Base-by-base conservation (phyloP, 2,888 invertebrate species). In the Drosophila diplacantha region DNA sequence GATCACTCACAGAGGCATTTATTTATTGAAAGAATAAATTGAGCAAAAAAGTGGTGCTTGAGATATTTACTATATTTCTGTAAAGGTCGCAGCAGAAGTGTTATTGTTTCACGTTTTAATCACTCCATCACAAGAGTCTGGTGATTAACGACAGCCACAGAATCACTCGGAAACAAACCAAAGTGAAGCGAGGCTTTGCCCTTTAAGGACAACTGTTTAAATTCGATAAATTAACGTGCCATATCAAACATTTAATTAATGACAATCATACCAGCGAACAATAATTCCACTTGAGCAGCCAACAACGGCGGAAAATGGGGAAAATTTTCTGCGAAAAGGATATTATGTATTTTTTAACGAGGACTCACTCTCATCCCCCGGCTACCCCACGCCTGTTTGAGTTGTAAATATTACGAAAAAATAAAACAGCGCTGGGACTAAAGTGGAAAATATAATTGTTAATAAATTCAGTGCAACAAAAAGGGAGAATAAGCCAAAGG, bases 161-260 rank as follows among this genome's bases (percentile, higher is more conserved):
- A 47, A 65, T 60, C 63, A 62, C 76, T 14, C 22, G 16, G 32
- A 4, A 8, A 14, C 29, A 29, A 37, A 16, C 14, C 20, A 20
- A 50, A 16, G 11, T 34, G 11, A 26, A 29, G 14, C 31, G 12
- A n/a, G 16, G 24, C 41, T 60, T 35, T 38, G 39, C 14, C 37
- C 24, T 50, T 61, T 35, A 60, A 60, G 41, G 12, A 44, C 32
- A 43, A 49, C 49, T 31, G 41, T 49, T 49, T 62, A 62, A 60
- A 49, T 62, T 49, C 50, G 41, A 61, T 61, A 41, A 43, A 61
- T 62, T 37, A 44, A 38, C 26, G 22, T 44, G 51, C 35, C 51
- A 38, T 38, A 37, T 62, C 49, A 58, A 65, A 32, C 64, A 43
- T 81, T 77, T 72, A 79, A 75, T 76, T 69, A 67, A 68, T 76